Percentiles rank a stretch among this genome's conserved stretches.
Evolutionary conservation across 2,113 vertebrate genomes (phyloP).

Genomic region (Aspiorhynchus laticeps): DNA sequence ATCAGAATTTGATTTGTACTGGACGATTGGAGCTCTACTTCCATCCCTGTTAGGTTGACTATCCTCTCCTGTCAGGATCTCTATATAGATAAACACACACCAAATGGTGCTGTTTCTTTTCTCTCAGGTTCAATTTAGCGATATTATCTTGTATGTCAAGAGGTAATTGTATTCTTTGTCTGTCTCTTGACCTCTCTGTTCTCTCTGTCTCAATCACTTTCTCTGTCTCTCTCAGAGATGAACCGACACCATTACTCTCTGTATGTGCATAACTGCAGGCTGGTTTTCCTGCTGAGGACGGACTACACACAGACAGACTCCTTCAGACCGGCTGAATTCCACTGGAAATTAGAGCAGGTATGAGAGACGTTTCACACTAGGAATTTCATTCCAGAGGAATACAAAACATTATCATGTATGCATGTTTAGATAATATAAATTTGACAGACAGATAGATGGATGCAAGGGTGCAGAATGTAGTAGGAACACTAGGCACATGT

Average conservation of each 20-base stretch:
- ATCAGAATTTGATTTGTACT: slow-evolving; percentile 16
- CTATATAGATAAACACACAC: slow-evolving; percentile 23
- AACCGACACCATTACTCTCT: slow-evolving; percentile 96
- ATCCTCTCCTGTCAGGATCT: neutral
- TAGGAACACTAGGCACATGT: too few relatives aligned
- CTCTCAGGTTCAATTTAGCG: slow-evolving; percentile 11
- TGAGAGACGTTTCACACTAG: neutral
- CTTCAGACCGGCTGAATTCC: slow-evolving; percentile 94
- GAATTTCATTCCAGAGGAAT: neutral
- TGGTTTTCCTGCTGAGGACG: slow-evolving; percentile 92
- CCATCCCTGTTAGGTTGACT: neutral
- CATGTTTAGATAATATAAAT: neutral
- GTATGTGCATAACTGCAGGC: slow-evolving; percentile 94
- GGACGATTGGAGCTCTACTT: neutral
- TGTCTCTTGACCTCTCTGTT: slow-evolving; percentile 46
- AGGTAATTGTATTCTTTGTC: slow-evolving; percentile 28
- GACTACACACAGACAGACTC: slow-evolving; percentile 93
- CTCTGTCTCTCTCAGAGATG: slow-evolving; percentile 82
- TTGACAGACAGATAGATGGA: neutral
- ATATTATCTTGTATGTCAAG: slow-evolving; percentile 30
- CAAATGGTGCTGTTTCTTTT: slow-evolving; percentile 12
- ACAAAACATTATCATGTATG: neutral
- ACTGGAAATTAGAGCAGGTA: slow-evolving; percentile 99
- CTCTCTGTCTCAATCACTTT: slow-evolving; percentile 63
- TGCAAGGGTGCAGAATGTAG: too few relatives aligned